These are phyloP conservation scores for Monomorium pharaonis DNA, from an alignment of 1,140 invertebrate genomes.

Conservation along the genomic window DNA sequence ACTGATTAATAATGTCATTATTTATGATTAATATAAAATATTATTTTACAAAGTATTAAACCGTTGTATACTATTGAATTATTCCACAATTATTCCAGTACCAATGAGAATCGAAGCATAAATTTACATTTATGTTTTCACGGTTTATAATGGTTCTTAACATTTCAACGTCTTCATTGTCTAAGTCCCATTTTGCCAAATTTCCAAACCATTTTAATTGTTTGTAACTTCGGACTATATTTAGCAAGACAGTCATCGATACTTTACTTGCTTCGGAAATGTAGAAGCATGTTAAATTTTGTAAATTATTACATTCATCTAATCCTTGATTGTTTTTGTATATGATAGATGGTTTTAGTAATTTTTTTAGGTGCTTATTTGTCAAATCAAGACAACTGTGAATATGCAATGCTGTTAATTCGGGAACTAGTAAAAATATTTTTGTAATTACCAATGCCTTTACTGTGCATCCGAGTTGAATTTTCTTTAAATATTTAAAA, in stretches of 20 bases:
- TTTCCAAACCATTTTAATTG: conserved; percentile 83
- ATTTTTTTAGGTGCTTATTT: conserved; percentile 78
- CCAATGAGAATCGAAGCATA: conserved; percentile 78
- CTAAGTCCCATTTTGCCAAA: conserved; percentile 83
- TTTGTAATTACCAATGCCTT: conserved; percentile 78
- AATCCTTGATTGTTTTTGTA: conserved; percentile 28
- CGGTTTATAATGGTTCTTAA: conserved; percentile 77
- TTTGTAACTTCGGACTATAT: conserved; percentile 79
- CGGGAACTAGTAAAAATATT: conserved; percentile 80
- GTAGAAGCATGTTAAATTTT: conserved; percentile 84
- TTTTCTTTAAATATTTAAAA: conserved; percentile 76
- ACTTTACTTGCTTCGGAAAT: conserved; percentile 83
- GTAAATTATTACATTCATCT: conserved; percentile 69
- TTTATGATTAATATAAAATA: too few relatives aligned
- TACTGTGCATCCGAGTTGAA: conserved; percentile 82
- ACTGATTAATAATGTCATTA: background rate
- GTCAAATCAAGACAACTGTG: conserved; percentile 83
- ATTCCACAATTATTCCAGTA: conserved; percentile 77
- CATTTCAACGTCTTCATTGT: conserved; percentile 80
- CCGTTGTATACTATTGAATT: conserved; percentile 72
- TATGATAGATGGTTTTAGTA: conserved; percentile 45
- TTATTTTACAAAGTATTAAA: background rate
- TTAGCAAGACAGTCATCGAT: conserved; percentile 78
- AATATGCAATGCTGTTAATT: conserved; percentile 80
- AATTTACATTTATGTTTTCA: conserved; percentile 83